These are phyloP conservation scores for Cariama cristata DNA, from an alignment of 2,113 vertebrate genomes.

Conservation along the genomic window DNA sequence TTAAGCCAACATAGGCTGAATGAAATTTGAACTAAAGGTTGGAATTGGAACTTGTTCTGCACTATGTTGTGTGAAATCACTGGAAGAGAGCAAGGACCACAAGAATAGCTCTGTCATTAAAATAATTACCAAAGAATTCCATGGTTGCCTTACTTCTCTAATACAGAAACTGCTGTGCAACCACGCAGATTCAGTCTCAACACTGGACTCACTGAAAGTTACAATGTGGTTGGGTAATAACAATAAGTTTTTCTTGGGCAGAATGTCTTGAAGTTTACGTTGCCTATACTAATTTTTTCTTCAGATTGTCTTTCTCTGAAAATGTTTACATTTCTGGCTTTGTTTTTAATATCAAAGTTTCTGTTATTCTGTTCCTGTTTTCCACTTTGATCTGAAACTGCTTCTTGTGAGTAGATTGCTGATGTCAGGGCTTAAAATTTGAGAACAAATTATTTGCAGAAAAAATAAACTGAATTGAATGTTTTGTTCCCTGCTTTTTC, in stretches of 20 bases:
- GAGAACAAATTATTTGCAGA: neutral
- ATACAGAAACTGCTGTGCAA: neutral
- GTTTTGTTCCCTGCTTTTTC: neutral
- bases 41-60: neutral
- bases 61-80: neutral
- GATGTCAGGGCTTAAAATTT: neutral
- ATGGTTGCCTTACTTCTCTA: neutral
- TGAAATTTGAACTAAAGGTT: neutral
- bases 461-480: neutral
- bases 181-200: neutral
- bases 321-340: neutral
- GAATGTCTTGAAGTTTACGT: neutral
- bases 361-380: neutral
- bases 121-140: rapidly evolving
- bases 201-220: neutral
- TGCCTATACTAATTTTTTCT: neutral
- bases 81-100: neutral
- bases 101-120: neutral
- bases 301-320: neutral
- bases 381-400: neutral
- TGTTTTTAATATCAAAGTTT: neutral
- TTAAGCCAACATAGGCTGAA: neutral
- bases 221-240: neutral
- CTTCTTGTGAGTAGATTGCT: neutral
- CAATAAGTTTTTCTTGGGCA: neutral